Conservation (phyloP, 2,113 vertebrate genomes). For the Acrocephalus arundinaceus region DNA sequence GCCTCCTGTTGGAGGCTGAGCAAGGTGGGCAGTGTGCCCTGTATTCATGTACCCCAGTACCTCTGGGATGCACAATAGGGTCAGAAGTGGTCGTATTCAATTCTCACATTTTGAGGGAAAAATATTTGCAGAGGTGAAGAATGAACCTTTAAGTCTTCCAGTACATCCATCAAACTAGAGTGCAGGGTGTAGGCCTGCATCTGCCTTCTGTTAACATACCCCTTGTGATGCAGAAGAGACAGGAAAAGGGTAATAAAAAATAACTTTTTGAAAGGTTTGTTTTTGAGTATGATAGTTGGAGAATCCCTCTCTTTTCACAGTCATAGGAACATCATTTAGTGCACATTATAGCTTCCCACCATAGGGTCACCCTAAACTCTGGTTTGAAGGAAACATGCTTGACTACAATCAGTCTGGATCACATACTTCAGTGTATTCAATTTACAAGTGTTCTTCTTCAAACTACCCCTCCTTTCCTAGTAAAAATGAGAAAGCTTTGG, state of each 20-base stretch:
- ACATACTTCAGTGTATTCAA: constrained; percentile 24
- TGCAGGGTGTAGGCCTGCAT: neutral
- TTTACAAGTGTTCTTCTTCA: constrained; percentile 63
- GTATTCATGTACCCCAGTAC: neutral
- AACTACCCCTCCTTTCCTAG: constrained; percentile 51
- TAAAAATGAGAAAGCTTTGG: constrained; percentile 47
- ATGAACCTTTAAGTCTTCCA: neutral
- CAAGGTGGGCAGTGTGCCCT: fast-evolving
- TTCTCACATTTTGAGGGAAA: neutral
- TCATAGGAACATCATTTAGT: neutral
- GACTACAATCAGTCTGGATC: neutral
- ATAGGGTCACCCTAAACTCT: neutral
- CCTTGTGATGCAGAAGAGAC: neutral
- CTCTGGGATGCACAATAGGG: neutral
- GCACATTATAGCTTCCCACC: neutral
- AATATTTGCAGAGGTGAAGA: neutral
- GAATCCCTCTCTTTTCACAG: neutral
- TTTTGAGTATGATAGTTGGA: neutral
- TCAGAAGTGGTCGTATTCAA: neutral
- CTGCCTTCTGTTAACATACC: neutral
- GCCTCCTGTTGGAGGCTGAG: fast-evolving
- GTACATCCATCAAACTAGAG: too few species aligned
- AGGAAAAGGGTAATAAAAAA: neutral
- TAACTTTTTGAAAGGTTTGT: neutral
- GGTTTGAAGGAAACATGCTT: neutral